Conservation (phyloP, 2,888 invertebrate species). For the Octonoba sinensis region DNA sequence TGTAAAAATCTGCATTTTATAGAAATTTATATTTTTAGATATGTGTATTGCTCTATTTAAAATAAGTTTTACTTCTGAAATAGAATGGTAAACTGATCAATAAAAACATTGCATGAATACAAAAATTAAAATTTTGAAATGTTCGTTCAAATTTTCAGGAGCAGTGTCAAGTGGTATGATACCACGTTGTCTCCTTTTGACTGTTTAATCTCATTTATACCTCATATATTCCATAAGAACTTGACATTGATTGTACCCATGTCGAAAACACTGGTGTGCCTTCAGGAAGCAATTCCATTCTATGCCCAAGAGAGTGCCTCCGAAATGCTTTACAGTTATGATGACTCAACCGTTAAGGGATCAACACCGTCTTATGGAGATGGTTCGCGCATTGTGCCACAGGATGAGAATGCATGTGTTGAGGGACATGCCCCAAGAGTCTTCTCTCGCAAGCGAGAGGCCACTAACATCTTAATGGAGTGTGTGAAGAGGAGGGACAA, state of each 20-base stretch:
- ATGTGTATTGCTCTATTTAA: too few relatives aligned
- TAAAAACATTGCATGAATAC: too few relatives aligned
- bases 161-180: too few relatives aligned
- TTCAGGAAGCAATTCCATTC: slow-evolving; percentile 24
- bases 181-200: too few relatives aligned
- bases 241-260: slow-evolving; percentile 2
- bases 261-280: slow-evolving; percentile 39
- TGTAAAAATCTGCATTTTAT: too few relatives aligned
- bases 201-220: too few relatives aligned
- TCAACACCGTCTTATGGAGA: not conserved
- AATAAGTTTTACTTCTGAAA: too few relatives aligned
- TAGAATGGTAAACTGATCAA: too few relatives aligned
- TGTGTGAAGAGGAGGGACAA: slow-evolving; percentile 46
- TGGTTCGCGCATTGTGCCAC: not conserved
- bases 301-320: slow-evolving; percentile 31
- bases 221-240: too few relatives aligned
- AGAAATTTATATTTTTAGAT: too few relatives aligned
- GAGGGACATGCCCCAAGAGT: not conserved
- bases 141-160: too few relatives aligned
- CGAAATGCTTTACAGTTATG: not conserved
- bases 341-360: not conserved
- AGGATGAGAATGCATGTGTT: slow-evolving; percentile 30
- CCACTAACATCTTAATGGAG: slow-evolving; percentile 28
- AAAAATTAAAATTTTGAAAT: too few relatives aligned
- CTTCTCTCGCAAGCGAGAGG: slow-evolving; percentile 41